Conservation (phyloP, 1,140 invertebrate genomes). For the Harpegnathos saltator region DNA sequence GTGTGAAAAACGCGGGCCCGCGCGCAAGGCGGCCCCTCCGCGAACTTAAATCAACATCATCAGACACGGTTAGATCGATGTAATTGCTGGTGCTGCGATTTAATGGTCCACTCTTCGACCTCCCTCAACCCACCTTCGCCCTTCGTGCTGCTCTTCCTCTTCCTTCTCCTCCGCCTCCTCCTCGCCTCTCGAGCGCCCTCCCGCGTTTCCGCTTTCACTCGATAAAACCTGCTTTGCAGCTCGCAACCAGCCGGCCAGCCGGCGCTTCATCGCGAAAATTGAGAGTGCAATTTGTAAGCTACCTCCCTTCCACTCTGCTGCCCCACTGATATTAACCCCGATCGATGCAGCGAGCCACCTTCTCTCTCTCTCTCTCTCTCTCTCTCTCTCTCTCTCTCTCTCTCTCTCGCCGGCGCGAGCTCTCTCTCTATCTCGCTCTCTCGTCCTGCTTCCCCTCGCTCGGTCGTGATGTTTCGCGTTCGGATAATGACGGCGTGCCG, state of each 20-base stretch:
- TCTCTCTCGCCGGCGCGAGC: too few species aligned
- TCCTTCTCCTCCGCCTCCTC: neutral
- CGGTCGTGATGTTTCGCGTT: constrained; percentile 61
- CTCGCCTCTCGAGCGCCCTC: neutral
- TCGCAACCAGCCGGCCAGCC: constrained; percentile 43
- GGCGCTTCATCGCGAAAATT: constrained; percentile 64
- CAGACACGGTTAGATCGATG: constrained; percentile 67
- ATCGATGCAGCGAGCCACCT: constrained; percentile 47
- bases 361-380: neutral
- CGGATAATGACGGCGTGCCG: constrained; percentile 63
- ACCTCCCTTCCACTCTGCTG: neutral
- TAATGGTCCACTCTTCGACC: constrained; percentile 73
- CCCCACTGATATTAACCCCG: constrained; percentile 60
- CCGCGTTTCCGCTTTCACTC: constrained; percentile 56
- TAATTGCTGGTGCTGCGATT: constrained; percentile 71
- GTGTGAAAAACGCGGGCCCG: neutral
- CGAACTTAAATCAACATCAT: constrained; percentile 71
- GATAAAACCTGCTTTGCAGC: constrained; percentile 59
- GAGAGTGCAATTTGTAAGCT: constrained; percentile 69
- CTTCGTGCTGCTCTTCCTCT: neutral
- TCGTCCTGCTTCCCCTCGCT: constrained; percentile 29
- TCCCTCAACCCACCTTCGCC: neutral
- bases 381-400: too few species aligned
- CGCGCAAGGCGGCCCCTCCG: too few species aligned
- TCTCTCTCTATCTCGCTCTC: too few species aligned